Evolutionary conservation across 2,797 vertebrate genomes (phyloP).

Genomic region (Amblyopsis hoosieri): DNA sequence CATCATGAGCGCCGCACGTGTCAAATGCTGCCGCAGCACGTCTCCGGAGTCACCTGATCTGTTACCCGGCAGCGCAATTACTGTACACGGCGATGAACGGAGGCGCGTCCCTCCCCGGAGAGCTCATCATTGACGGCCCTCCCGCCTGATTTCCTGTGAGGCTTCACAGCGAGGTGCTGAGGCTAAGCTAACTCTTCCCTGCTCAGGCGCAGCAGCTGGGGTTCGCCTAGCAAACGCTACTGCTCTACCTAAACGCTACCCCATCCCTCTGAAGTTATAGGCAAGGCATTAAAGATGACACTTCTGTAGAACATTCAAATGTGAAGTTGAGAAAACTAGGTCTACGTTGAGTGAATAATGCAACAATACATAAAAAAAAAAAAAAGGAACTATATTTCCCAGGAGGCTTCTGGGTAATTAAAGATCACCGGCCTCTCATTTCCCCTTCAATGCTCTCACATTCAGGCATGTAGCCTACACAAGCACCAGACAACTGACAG

Average conservation of each 20-base stretch:
- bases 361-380: slow-evolving; percentile 30
- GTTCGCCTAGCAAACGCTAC: slow-evolving; percentile 49
- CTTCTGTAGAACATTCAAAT: slow-evolving; percentile 20
- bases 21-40: not conserved
- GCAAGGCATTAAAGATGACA: slow-evolving; percentile 17
- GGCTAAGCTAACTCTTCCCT: slow-evolving; percentile 30
- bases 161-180: no score
- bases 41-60: slow-evolving; percentile 41
- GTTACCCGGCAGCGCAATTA: slow-evolving; percentile 33
- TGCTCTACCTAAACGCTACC: slow-evolving; percentile 18
- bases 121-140: slow-evolving; percentile 25
- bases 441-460: slow-evolving; percentile 20
- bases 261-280: slow-evolving; percentile 23
- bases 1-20: slow-evolving; percentile 35
- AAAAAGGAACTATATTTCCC: slow-evolving; percentile 47
- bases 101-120: slow-evolving; percentile 47
- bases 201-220: slow-evolving; percentile 31
- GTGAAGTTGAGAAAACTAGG: slow-evolving; percentile 16
- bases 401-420: slow-evolving; percentile 56
- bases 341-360: slow-evolving; percentile 17
- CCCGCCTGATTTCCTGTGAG: slow-evolving; percentile 51
- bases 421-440: slow-evolving; percentile 49
- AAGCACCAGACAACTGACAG: not conserved
- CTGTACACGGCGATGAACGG: slow-evolving; percentile 52
- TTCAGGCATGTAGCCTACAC: no score